Percentiles rank a stretch among this genome's conserved stretches.
Evolutionary conservation across 2,113 vertebrate species (phyloP).

Genomic region (Hypomesus transpacificus): DNA sequence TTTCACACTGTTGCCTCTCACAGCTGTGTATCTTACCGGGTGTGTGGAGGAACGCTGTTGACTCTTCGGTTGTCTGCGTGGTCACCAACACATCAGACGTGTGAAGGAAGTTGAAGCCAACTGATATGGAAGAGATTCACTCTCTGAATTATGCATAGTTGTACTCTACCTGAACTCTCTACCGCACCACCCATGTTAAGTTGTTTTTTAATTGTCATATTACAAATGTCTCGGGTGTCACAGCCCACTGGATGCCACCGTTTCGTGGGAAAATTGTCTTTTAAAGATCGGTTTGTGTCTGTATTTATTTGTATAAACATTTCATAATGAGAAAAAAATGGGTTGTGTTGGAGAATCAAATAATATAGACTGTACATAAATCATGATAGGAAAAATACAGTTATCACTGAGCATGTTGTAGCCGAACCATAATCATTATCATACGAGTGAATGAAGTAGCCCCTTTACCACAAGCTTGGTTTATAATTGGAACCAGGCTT

Average conservation of each 20-base stretch:
- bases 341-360: too few relatives aligned
- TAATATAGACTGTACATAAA: too few relatives aligned
- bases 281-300: not conserved
- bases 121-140: constrained; percentile 6
- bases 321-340: too few relatives aligned
- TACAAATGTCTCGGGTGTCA: not conserved
- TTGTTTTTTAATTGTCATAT: constrained; percentile 24
- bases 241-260: not conserved
- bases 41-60: not conserved
- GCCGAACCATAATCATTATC: too few relatives aligned
- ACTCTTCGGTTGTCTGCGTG: constrained; percentile 8
- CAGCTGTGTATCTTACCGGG: not conserved
- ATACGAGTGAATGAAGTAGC: too few relatives aligned
- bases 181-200: not conserved
- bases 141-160: constrained; percentile 38
- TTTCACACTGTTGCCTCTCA: too few relatives aligned
- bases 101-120: constrained; percentile 21
- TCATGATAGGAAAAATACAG: too few relatives aligned
- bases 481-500: constrained; percentile 16
- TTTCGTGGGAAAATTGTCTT: not conserved
- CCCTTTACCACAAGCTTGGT: constrained; percentile 1
- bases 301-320: too few relatives aligned
- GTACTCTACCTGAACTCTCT: constrained; percentile 27
- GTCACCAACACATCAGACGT: constrained; percentile 9
- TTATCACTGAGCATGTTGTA: too few relatives aligned